Evolutionary conservation across 1,140 invertebrate species (phyloP).

Genomic region (Stenopsyche tienmushanensis): DNA sequence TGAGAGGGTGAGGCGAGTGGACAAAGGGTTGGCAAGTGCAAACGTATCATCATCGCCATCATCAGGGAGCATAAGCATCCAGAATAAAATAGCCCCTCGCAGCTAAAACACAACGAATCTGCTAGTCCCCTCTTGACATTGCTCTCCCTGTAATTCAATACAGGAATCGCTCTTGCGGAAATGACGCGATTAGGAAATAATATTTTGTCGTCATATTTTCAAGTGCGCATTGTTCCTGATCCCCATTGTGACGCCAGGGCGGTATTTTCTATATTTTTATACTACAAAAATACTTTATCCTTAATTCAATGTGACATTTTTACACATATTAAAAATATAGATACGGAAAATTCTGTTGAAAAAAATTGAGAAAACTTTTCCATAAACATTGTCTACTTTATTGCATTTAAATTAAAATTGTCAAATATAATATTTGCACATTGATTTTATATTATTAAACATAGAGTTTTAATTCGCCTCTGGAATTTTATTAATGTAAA

Average conservation of each 20-base stretch:
- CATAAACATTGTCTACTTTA: too few relatives aligned
- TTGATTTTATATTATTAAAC: too few relatives aligned
- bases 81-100: slow-evolving; percentile 14
- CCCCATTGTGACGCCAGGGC: neutral
- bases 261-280: too few relatives aligned
- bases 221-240: slow-evolving; percentile 13
- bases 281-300: too few relatives aligned
- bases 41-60: slow-evolving; percentile 10
- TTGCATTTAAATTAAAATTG: too few relatives aligned
- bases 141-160: slow-evolving; percentile 40
- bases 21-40: slow-evolving; percentile 8
- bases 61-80: slow-evolving; percentile 10
- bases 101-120: slow-evolving; percentile 36
- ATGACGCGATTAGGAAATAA: slow-evolving; percentile 42
- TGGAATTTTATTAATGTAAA: too few relatives aligned
- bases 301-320: too few relatives aligned
- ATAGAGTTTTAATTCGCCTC: too few relatives aligned
- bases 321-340: too few relatives aligned
- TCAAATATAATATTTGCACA: too few relatives aligned
- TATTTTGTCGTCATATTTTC: slow-evolving; percentile 42
- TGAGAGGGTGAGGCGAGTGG: neutral
- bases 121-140: slow-evolving; percentile 40
- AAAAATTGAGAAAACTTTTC: too few relatives aligned
- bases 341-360: too few relatives aligned
- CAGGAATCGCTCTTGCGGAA: slow-evolving; percentile 39